A percentile compares a stretch with the other conserved stretches of the same genome.
These are phyloP conservation scores for Coendou prehensilis DNA, from an alignment of 2,797 vertebrate species.

Conservation along the genomic window DNA sequence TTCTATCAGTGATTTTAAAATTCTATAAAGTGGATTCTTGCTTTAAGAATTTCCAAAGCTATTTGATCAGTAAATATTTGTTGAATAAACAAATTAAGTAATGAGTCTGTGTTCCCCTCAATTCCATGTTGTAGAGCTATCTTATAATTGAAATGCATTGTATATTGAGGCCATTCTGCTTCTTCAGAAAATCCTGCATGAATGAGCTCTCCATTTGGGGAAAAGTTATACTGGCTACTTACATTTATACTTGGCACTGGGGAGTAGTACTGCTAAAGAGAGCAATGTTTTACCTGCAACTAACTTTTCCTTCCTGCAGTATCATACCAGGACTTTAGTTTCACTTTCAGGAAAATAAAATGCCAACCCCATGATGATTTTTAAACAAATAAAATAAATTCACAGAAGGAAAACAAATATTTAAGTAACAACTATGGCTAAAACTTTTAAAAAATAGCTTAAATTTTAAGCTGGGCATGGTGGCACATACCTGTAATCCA, in stretches of 20 bases:
- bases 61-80: slow-evolving; percentile 34
- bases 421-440: slow-evolving; percentile 38
- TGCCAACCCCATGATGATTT: background rate
- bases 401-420: background rate
- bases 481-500: background rate
- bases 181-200: slow-evolving; percentile 38
- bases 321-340: slow-evolving; percentile 33
- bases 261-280: background rate
- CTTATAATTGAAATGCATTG: slow-evolving; percentile 19
- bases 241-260: slow-evolving; percentile 47
- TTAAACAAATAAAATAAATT: slow-evolving; percentile 66
- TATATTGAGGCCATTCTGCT: background rate
- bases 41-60: slow-evolving; percentile 29
- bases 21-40: background rate
- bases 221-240: slow-evolving; percentile 31
- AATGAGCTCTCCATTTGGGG: slow-evolving; percentile 43
- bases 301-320: slow-evolving; percentile 57
- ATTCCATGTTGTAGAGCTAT: background rate
- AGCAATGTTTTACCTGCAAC: background rate
- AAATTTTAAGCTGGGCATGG: background rate
- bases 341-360: slow-evolving; percentile 48
- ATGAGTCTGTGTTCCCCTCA: background rate
- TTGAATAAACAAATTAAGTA: slow-evolving; percentile 55
- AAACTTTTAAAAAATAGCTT: background rate
- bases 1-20: slow-evolving; percentile 44